These are phyloP conservation scores for Synanthedon vespiformis DNA, from an alignment of 2,888 invertebrate species.

Conservation along the genomic window DNA sequence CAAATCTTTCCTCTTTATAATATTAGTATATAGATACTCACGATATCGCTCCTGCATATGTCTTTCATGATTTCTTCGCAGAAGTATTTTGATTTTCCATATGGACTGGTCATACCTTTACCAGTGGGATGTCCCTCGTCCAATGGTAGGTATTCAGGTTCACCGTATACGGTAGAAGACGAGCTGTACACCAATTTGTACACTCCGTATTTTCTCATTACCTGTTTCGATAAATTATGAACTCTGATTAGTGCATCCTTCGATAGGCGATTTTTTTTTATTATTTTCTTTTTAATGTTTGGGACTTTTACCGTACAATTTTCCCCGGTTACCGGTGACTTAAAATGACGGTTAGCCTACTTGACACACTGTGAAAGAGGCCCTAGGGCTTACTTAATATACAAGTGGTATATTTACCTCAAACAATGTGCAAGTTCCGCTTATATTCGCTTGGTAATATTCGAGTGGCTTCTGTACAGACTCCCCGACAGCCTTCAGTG, in stretches of 20 bases:
- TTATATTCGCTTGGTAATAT: slow-evolving; percentile 91
- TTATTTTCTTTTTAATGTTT: too few relatives aligned
- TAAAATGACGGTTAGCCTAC: too few relatives aligned
- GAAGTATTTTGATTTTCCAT: slow-evolving; percentile 93
- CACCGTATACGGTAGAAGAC: slow-evolving; percentile 95
- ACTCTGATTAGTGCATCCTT: too few relatives aligned
- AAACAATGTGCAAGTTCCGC: slow-evolving; percentile 85
- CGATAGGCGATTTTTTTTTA: too few relatives aligned
- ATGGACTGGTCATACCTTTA: slow-evolving; percentile 83
- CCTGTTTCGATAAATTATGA: slow-evolving; percentile 53
- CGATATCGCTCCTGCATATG: slow-evolving; percentile 81
- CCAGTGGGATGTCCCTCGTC: slow-evolving; percentile 89
- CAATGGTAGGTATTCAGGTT: slow-evolving; percentile 85
- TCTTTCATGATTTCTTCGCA: slow-evolving; percentile 95
- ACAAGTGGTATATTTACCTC: slow-evolving; percentile 75
- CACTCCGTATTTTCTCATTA: slow-evolving; percentile 81
- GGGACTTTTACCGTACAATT: too few relatives aligned
- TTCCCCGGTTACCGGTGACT: too few relatives aligned
- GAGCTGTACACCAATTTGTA: slow-evolving; percentile 85
- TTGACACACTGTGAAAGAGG: too few relatives aligned
- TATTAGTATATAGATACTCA: too few relatives aligned
- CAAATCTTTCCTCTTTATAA: too few relatives aligned
- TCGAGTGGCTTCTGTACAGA: slow-evolving; percentile 87
- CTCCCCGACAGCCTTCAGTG: slow-evolving; percentile 94
- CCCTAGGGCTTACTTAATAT: too few relatives aligned